phyloP scores from a whole-genome alignment of 2,888 invertebrate species.

The Lepidochrysops patricia region DNA sequence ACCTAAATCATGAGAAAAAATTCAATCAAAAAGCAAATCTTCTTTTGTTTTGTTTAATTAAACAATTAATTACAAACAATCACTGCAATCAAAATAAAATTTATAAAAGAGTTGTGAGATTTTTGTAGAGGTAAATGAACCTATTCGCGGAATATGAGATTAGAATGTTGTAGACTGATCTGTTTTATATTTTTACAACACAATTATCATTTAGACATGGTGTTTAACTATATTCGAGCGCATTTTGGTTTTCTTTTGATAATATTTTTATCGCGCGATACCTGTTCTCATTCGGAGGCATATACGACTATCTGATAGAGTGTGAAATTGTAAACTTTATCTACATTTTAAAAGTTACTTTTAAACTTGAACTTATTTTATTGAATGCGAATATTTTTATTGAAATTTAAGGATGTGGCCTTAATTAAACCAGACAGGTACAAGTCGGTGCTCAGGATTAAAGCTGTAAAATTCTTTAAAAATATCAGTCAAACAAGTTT shows the following conservation, averaged over 20 bases:
- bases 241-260: background rate
- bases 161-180: background rate
- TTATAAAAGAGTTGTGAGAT: background rate
- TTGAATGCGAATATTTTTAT: slow-evolving; percentile 2
- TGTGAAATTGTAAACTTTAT: slow-evolving; percentile 3
- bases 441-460: background rate
- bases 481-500: background rate
- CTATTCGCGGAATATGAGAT: background rate
- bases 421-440: slow-evolving; percentile 4
- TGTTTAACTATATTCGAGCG: background rate
- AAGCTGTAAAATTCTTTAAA: background rate
- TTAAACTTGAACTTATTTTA: background rate
- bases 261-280: background rate
- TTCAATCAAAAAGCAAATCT: background rate
- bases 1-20: background rate
- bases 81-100: background rate
- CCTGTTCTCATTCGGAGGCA: background rate
- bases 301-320: background rate
- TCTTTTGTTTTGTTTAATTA: background rate
- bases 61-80: background rate
- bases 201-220: slow-evolving; percentile 3
- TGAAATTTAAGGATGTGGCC: background rate
- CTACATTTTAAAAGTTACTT: background rate
- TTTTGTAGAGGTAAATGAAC: background rate
- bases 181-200: background rate